These are phyloP conservation scores for Lampropteryx suffumata DNA, from an alignment of 2,888 invertebrate species.

Conservation along the genomic window DNA sequence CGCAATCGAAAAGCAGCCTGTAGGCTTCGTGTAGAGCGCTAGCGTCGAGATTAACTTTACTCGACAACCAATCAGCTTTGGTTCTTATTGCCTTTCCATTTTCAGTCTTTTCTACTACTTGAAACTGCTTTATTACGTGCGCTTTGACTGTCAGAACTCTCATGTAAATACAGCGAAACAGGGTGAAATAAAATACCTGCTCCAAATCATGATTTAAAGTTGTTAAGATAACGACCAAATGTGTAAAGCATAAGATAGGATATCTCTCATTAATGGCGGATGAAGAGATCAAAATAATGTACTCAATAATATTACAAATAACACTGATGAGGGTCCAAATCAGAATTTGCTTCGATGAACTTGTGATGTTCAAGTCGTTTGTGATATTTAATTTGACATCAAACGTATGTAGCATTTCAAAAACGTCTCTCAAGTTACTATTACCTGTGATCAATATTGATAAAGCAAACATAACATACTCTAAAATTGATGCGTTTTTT, in stretches of 20 bases:
- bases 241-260: not conserved
- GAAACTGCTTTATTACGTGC: slow-evolving; percentile 48
- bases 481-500: not conserved
- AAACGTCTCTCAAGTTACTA: not conserved
- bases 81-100: slow-evolving; percentile 17
- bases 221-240: not conserved
- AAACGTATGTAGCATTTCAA: slow-evolving; percentile 42
- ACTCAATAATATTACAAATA: slow-evolving; percentile 30
- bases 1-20: slow-evolving; percentile 55
- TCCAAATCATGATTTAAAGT: slow-evolving; percentile 54
- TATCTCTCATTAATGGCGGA: not conserved
- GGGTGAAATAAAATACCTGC: slow-evolving; percentile 47
- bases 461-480: slow-evolving; percentile 15
- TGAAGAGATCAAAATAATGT: not conserved
- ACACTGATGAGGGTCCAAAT: slow-evolving; percentile 23
- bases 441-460: not conserved
- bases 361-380: slow-evolving; percentile 35
- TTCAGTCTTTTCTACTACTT: slow-evolving; percentile 26
- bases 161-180: slow-evolving; percentile 45
- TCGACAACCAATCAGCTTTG: slow-evolving; percentile 47
- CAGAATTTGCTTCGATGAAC: slow-evolving; percentile 30
- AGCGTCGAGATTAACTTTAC: slow-evolving; percentile 49
- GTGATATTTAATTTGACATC: slow-evolving; percentile 51
- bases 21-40: slow-evolving; percentile 55
- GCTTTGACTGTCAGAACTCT: slow-evolving; percentile 52